Conservation (phyloP, 2,797 vertebrate genomes). For the Gymnoscopelus braueri region DNA sequence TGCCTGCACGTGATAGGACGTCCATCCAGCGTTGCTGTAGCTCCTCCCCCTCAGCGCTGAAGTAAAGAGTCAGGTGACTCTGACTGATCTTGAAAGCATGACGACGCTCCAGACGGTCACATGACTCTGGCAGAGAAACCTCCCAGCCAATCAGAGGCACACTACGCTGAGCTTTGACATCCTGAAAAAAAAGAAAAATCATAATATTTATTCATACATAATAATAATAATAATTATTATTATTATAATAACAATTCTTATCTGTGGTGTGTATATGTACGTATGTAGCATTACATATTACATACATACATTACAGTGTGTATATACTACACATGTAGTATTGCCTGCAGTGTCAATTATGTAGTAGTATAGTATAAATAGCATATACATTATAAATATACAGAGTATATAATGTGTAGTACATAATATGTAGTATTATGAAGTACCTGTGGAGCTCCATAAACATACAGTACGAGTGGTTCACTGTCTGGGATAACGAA, state of each 20-base stretch:
- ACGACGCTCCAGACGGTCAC: conserved; percentile 88
- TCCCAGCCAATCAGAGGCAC: conserved; percentile 91
- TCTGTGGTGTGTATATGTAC: not conserved
- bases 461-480: conserved; percentile 92
- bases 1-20: conserved; percentile 84
- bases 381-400: too few relatives aligned
- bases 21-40: conserved; percentile 90
- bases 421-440: too few relatives aligned
- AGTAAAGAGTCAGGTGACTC: conserved; percentile 91
- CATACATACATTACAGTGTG: too few relatives aligned
- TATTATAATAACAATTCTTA: not conserved
- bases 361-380: too few relatives aligned
- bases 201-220: not conserved
- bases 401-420: too few relatives aligned
- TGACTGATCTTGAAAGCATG: conserved; percentile 92
- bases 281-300: not conserved
- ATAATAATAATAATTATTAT: too few relatives aligned
- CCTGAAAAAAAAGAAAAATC: conserved; percentile 68
- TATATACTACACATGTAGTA: too few relatives aligned
- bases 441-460: conserved; percentile 90
- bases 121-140: conserved; percentile 86
- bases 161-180: conserved; percentile 92
- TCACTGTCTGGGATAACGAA: conserved; percentile 91
- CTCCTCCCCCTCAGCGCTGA: conserved; percentile 90
- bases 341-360: too few relatives aligned